Evolutionary conservation across 2,797 vertebrate genomes (phyloP).

Genomic region (Alcedo quadribrachys): DNA sequence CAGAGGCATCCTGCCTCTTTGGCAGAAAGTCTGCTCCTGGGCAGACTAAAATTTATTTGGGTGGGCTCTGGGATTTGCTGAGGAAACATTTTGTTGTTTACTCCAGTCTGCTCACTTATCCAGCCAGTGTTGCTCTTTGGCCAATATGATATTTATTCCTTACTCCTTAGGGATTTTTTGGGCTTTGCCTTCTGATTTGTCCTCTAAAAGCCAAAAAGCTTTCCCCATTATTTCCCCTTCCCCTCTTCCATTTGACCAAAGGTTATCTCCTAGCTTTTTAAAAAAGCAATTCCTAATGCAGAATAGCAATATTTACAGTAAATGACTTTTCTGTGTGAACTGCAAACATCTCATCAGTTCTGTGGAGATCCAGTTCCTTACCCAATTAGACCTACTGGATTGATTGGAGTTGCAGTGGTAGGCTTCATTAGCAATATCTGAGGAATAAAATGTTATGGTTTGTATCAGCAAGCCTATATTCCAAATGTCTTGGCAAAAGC

Average conservation of each 20-base stretch:
- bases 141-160: neutral
- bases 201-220: neutral
- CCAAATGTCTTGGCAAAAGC: neutral
- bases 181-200: neutral
- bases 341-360: neutral
- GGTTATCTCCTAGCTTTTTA: neutral
- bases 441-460: neutral
- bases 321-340: neutral
- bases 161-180: neutral
- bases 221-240: neutral
- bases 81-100: neutral
- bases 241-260: neutral
- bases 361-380: neutral
- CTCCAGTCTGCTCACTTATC: neutral
- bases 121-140: neutral
- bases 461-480: neutral
- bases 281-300: neutral
- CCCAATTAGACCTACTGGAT: neutral
- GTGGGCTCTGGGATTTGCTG: neutral
- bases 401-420: neutral
- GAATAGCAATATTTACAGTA: neutral
- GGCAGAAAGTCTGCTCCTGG: neutral
- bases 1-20: neutral
- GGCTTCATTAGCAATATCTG: neutral
- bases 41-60: neutral